phyloP scores from a whole-genome alignment of 2,888 invertebrate species.

The Pristionchus mayeri region DNA sequence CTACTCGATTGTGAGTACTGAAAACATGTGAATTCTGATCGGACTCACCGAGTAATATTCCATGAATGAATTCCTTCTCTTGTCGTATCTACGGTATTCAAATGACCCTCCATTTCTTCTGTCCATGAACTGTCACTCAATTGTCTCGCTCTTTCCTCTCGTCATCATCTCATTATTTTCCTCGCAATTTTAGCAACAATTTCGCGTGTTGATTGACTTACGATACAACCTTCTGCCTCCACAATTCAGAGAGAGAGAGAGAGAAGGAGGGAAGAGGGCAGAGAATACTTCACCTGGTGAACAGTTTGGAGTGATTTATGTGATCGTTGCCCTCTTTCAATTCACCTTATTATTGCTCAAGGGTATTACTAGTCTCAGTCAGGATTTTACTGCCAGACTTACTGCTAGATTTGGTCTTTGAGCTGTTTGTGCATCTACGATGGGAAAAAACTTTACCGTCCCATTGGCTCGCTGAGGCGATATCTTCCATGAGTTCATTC shows the following conservation, averaged over 20 bases:
- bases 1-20: too few relatives aligned
- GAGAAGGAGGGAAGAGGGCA: background rate
- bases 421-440: too few relatives aligned
- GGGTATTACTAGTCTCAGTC: background rate
- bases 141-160: conserved; percentile 29
- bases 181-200: conserved; percentile 35
- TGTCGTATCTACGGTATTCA: background rate
- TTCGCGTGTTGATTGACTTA: conserved; percentile 30
- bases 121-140: conserved; percentile 41
- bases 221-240: conserved; percentile 1
- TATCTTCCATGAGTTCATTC: background rate
- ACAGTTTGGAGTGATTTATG: conserved; percentile 3
- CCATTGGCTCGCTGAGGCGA: too few relatives aligned
- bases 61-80: background rate
- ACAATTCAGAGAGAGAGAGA: background rate
- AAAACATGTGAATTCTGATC: background rate
- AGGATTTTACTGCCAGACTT: conserved; percentile 2
- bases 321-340: conserved; percentile 10
- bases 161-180: conserved; percentile 14
- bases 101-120: background rate
- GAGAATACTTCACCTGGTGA: conserved; percentile 21
- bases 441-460: too few relatives aligned
- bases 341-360: conserved; percentile 10
- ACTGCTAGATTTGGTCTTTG: too few relatives aligned
- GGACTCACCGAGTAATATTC: background rate